Conservation (phyloP, 1,140 invertebrate species). For the Drosophila fuyamai region DNA sequence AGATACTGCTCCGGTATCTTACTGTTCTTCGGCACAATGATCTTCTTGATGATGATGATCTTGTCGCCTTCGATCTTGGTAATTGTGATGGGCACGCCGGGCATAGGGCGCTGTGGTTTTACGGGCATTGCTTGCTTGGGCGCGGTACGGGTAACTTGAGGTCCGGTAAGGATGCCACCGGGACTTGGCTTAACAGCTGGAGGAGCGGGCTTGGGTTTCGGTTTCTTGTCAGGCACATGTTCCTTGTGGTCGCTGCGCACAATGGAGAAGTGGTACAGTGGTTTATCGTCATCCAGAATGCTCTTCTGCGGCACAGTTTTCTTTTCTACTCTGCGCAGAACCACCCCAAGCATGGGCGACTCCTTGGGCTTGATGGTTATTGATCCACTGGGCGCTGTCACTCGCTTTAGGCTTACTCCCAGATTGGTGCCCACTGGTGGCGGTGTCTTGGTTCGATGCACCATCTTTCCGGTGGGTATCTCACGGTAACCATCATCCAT, state of each 20-base stretch:
- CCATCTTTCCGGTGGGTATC: constrained; percentile 74
- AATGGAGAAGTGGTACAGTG: constrained; percentile 78
- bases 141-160: constrained; percentile 57
- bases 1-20: constrained; percentile 84
- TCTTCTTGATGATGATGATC: constrained; percentile 84
- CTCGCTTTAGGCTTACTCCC: constrained; percentile 72
- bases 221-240: constrained; percentile 62
- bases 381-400: constrained; percentile 68
- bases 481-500: constrained; percentile 67
- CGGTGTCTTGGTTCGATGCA: constrained; percentile 79
- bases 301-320: constrained; percentile 76
- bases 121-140: constrained; percentile 32
- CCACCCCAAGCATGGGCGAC: constrained; percentile 77
- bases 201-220: constrained; percentile 72
- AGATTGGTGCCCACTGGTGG: constrained; percentile 77
- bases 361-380: constrained; percentile 78
- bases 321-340: constrained; percentile 78
- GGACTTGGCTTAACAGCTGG: constrained; percentile 61
- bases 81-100: constrained; percentile 79
- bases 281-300: constrained; percentile 81
- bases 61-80: constrained; percentile 84
- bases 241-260: constrained; percentile 77
- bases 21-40: constrained; percentile 81
- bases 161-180: constrained; percentile 74
- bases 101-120: constrained; percentile 65